phyloP scores from a whole-genome alignment of 1,140 invertebrate genomes.

The Archegozetes longisetosus region DNA sequence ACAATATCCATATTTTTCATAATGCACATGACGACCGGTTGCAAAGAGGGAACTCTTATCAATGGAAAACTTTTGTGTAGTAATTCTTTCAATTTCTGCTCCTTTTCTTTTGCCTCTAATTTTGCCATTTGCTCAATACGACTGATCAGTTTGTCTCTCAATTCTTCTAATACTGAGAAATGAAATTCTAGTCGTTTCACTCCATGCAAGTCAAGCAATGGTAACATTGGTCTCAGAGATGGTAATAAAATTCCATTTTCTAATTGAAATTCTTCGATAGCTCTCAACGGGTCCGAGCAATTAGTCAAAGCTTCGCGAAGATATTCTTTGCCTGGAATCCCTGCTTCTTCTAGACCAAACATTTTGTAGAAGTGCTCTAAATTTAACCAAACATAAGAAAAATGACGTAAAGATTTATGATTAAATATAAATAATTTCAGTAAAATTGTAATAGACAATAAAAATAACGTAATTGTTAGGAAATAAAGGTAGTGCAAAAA shows the following conservation, averaged over 20 bases:
- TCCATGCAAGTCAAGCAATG: slow-evolving; percentile 80
- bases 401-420: too few species aligned
- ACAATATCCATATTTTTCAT: slow-evolving; percentile 82
- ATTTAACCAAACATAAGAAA: too few species aligned
- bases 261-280: slow-evolving; percentile 86
- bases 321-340: slow-evolving; percentile 74
- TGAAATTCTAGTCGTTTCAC: slow-evolving; percentile 84
- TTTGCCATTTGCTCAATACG: slow-evolving; percentile 75
- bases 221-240: slow-evolving; percentile 79
- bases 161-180: slow-evolving; percentile 79
- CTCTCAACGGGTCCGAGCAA: slow-evolving; percentile 85
- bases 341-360: slow-evolving; percentile 63
- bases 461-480: too few species aligned
- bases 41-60: slow-evolving; percentile 61
- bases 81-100: slow-evolving; percentile 75
- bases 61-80: slow-evolving; percentile 83
- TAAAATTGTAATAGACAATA: too few species aligned
- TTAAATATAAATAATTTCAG: too few species aligned
- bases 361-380: too few species aligned
- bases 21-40: slow-evolving; percentile 89
- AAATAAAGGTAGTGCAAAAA: too few species aligned
- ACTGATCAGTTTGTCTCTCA: slow-evolving; percentile 68
- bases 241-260: slow-evolving; percentile 60
- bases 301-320: slow-evolving; percentile 81
- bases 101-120: slow-evolving; percentile 44